These are phyloP conservation scores for Ariolimax columbianus DNA, from an alignment of 2,888 invertebrate genomes.

Conservation along the genomic window DNA sequence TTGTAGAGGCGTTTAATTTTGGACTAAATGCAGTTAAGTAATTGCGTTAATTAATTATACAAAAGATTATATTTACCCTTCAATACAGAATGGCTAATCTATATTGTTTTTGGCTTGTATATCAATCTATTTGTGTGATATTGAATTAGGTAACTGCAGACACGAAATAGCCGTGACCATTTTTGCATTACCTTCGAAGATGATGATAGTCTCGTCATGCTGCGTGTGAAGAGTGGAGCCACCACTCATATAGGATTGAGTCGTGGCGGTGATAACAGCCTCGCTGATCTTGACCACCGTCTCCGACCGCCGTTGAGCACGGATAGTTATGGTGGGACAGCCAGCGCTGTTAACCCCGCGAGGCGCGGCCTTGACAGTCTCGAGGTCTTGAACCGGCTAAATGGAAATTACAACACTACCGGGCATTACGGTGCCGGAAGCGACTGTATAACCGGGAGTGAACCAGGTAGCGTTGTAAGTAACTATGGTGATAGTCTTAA, in stretches of 20 bases:
- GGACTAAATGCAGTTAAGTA: too few relatives aligned
- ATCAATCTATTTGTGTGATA: neutral
- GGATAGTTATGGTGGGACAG: neutral
- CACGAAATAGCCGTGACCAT: neutral
- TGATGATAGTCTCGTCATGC: neutral
- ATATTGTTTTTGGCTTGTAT: too few relatives aligned
- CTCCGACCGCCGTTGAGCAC: neutral
- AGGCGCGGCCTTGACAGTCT: conserved; percentile 16
- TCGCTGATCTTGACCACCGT: neutral
- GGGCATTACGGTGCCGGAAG: conserved; percentile 23
- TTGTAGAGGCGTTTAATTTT: too few relatives aligned
- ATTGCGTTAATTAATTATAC: too few relatives aligned
- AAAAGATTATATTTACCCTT: too few relatives aligned
- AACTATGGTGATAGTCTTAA: neutral
- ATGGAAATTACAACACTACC: conserved; percentile 32
- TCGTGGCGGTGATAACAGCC: neutral
- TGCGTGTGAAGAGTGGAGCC: conserved; percentile 13
- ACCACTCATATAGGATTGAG: conserved; percentile 3
- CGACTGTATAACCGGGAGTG: neutral
- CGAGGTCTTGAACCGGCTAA: conserved; percentile 34
- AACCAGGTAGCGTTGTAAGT: neutral
- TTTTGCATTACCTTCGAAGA: neutral
- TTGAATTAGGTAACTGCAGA: neutral
- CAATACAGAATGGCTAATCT: too few relatives aligned
- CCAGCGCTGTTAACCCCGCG: neutral